Evolutionary conservation across 2,888 invertebrate genomes (phyloP).

Genomic region (Eucera pruinosa): DNA sequence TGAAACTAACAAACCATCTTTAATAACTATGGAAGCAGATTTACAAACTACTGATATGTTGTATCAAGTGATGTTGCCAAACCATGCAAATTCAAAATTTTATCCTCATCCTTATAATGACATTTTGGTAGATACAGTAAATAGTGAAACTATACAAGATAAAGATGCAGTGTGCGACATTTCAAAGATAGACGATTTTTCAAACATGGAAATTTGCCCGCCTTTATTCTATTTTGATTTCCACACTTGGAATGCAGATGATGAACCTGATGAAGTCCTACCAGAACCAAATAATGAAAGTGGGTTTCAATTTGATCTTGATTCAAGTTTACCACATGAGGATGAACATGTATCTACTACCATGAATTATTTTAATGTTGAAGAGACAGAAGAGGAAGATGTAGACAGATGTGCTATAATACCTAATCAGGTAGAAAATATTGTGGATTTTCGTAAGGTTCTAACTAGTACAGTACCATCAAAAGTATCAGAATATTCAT

Average conservation of each 20-base stretch:
- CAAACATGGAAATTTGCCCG: slow-evolving; percentile 85
- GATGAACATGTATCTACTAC: slow-evolving; percentile 17
- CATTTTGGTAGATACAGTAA: slow-evolving; percentile 71
- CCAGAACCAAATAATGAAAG: slow-evolving; percentile 36
- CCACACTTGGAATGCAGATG: slow-evolving; percentile 86
- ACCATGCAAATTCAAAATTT: slow-evolving; percentile 66
- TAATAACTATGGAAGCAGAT: slow-evolving; percentile 71
- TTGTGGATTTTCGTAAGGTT: slow-evolving; percentile 71
- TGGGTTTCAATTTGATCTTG: slow-evolving; percentile 76
- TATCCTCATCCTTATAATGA: slow-evolving; percentile 71
- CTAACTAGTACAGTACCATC: slow-evolving; percentile 42
- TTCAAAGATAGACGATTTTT: slow-evolving; percentile 75
- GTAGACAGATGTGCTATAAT: slow-evolving; percentile 45
- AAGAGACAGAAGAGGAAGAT: slow-evolving; percentile 57
- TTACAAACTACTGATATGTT: slow-evolving; percentile 76
- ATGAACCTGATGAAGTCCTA: slow-evolving; percentile 77
- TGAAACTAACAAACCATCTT: slow-evolving; percentile 62
- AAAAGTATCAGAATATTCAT: slow-evolving; percentile 76
- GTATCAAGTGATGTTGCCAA: slow-evolving; percentile 72
- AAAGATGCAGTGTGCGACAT: slow-evolving; percentile 32
- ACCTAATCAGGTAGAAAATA: slow-evolving; percentile 57
- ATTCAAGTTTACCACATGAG: slow-evolving; percentile 72
- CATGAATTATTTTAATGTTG: slow-evolving; percentile 57
- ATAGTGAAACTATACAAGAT: slow-evolving; percentile 8
- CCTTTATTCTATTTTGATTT: slow-evolving; percentile 88